Evolutionary conservation across 1,140 invertebrate species (phyloP), one percentile per base, ranked within the genome.

Genomic region (Magallana ariakensis): DNA sequence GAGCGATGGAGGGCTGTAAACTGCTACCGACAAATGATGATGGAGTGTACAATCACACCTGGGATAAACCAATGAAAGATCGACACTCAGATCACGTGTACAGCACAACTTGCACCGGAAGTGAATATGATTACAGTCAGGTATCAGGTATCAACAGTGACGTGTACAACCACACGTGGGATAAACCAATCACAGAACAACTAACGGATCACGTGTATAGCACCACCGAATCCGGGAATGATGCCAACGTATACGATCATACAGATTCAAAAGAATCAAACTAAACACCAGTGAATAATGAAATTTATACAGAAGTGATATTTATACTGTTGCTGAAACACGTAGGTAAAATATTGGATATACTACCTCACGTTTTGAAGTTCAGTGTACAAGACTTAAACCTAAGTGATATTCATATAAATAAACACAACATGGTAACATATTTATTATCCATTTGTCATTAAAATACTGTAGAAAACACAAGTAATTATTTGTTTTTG

Each of bases 131-230:
- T 46, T 46, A 46, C 33, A 46, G 22, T 13, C 22, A 26, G 7
- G 1, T 33, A 11, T 19, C 66, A 11, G 10, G 22, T 75, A 26
- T 3, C 33, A 13, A 33, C 1, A 22, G 19, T 26, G 66, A 75
- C 66, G 66, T 75, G 66, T 75, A 75, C 22, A 33, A 75, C 33
- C 66, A 75, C 22, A 75, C 66, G 1, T 75, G 66, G 66, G 66
- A 75, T 75, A 75, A 46, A 46, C 66, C 66, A 75, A 26, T 46
- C 66, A 75, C 66, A 13, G 8, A 46, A 11, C 26, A 33, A 19
- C 9, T 75, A 26, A 75, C 66, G 15, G 22, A 75, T 75, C 22
- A 75, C 11, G 66, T 75, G 66, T 75, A 75, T 33, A 75, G 22
- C 66, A 33, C 66, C 11, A 75, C 22, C 9, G 9, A 7, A 1